A percentile compares a stretch with the other conserved stretches of the same genome.
Conservation (phyloP, 2,888 invertebrate species). For the Dicyrtoma fusca region DNA sequence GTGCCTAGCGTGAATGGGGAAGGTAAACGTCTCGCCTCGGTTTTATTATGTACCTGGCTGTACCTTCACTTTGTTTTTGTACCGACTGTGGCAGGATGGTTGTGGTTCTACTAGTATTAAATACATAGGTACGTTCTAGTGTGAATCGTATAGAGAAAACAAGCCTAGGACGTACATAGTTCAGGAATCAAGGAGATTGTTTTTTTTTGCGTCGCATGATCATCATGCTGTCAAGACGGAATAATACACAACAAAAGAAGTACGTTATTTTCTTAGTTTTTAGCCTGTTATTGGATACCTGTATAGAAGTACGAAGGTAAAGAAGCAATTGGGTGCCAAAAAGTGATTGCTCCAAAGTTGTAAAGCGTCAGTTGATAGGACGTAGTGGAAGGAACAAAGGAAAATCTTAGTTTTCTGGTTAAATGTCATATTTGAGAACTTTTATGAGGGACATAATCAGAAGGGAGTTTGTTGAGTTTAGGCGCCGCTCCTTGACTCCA, state of each 20-base stretch:
- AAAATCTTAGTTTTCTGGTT: conserved; percentile 37
- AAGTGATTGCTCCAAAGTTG: conserved; percentile 12
- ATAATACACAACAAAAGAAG: conserved; percentile 6
- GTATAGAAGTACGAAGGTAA: background rate
- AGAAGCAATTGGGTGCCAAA: conserved; percentile 36
- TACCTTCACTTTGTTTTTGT: too few relatives aligned
- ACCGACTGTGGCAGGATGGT: background rate
- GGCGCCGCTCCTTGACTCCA: conserved; percentile 37
- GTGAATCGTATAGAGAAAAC: too few relatives aligned
- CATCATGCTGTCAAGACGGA: background rate
- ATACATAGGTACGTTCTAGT: too few relatives aligned
- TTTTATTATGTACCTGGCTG: background rate
- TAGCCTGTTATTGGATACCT: background rate
- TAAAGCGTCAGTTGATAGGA: conserved; percentile 20
- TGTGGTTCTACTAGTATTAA: background rate
- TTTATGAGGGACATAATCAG: conserved; percentile 49
- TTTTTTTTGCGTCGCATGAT: background rate
- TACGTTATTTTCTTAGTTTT: background rate
- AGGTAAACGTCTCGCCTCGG: too few relatives aligned
- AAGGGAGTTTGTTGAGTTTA: conserved; percentile 42
- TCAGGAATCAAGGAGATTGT: background rate
- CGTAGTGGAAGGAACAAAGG: conserved; percentile 30
- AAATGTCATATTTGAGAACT: conserved; percentile 51
- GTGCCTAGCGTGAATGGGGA: too few relatives aligned
- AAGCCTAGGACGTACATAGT: too few relatives aligned